A percentile compares a stretch with the other conserved stretches of the same genome.
phyloP scores from a whole-genome alignment of 2,888 invertebrate genomes.

The Aphidoletes aphidimyza region DNA sequence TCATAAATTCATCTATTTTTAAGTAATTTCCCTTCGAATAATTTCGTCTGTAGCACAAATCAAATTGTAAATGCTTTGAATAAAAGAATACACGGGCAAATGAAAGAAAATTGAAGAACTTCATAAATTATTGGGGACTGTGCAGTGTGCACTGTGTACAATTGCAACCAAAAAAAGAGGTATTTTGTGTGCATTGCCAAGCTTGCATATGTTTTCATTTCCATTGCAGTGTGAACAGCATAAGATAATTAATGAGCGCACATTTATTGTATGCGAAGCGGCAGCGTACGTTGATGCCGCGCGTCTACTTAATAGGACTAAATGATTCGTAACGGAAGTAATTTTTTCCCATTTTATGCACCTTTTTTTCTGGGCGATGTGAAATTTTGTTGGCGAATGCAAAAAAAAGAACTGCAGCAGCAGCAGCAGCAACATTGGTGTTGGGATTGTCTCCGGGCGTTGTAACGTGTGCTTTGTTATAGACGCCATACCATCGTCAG shows the following conservation, averaged over 20 bases:
- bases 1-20: conserved; percentile 47
- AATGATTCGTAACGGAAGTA: conserved; percentile 53
- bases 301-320: conserved; percentile 41
- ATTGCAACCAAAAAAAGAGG: not conserved
- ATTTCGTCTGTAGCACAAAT: not conserved
- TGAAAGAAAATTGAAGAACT: not conserved
- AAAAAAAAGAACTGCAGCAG: not conserved
- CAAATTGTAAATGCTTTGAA: not conserved
- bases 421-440: no score
- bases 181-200: not conserved
- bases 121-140: conserved; percentile 22
- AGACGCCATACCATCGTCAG: not conserved
- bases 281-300: not conserved
- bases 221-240: conserved; percentile 24
- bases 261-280: not conserved
- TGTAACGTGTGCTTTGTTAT: not conserved
- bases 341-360: not conserved
- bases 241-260: conserved; percentile 35
- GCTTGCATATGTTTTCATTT: conserved; percentile 13
- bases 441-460: conserved; percentile 1
- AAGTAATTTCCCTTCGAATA: not conserved
- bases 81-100: not conserved
- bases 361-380: not conserved
- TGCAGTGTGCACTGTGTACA: not conserved
- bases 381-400: not conserved